A percentile compares a stretch with the other conserved stretches of the same genome.
phyloP scores from a whole-genome alignment of 2,797 vertebrate genomes.

The Labeo calbasu region DNA sequence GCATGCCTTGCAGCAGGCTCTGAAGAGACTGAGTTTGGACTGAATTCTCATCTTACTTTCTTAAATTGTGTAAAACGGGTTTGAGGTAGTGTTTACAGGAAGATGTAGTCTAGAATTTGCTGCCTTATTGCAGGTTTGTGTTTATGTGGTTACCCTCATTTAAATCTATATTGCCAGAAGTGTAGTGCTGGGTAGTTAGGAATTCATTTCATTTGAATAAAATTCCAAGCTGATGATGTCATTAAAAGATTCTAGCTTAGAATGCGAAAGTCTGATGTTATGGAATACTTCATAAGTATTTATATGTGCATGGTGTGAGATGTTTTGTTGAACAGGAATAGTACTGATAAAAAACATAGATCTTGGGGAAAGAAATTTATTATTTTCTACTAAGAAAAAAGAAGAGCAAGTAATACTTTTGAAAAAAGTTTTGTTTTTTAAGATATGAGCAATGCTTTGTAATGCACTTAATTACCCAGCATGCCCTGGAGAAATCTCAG shows the following conservation, averaged over 20 bases:
- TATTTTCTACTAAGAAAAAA: no score
- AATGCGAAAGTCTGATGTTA: accelerated
- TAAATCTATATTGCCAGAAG: neutral
- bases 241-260: accelerated
- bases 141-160: constrained; percentile 1
- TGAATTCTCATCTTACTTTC: neutral
- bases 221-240: neutral
- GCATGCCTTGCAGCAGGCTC: neutral
- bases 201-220: accelerated
- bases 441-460: neutral
- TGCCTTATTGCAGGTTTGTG: neutral
- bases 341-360: no score
- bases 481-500: no score
- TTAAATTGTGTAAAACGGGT: neutral
- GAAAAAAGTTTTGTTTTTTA: no score
- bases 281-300: accelerated
- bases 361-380: no score
- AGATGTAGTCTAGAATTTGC: neutral
- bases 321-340: neutral
- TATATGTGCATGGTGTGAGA: neutral
- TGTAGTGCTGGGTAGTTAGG: neutral
- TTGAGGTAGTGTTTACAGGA: neutral
- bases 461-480: neutral
- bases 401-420: no score
- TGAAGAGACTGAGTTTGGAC: neutral